Evolutionary conservation across 2,113 vertebrate genomes (phyloP), one percentile per base, ranked within the genome.

Genomic region (Lota lota): DNA sequence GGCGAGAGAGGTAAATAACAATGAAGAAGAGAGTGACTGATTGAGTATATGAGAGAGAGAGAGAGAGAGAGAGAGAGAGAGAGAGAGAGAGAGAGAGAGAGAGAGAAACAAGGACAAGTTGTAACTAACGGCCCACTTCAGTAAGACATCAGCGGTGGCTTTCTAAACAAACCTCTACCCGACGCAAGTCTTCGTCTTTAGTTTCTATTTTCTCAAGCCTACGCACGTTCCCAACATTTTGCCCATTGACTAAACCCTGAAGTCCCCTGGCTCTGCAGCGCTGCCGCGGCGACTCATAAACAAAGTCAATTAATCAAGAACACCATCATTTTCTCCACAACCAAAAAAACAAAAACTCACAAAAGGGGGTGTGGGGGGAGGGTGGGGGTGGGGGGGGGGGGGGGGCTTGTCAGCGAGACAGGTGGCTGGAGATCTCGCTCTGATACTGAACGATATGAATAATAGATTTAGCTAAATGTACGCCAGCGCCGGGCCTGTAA

Each of bases 401-500:
- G 3, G 53, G 16, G 96, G 97, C 96, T 98, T 96, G 96, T 99
- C 96, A 96, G 96, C 94, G 94, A 97, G 97, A 98, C 97, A 99
- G 97, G 97, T 99, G 97, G 97, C 95, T 95, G 94, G 96, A 98
- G 97, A 99, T 99, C 96, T 97, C 95, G 95, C 96, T 95, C 95
- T 96, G 96, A 97, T 98, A 98, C 96, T 96, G 96, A 97, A 96
- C 94, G 95, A 98, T 98, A 98, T 99, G 96, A 99, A 99, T 99
- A 98, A 98, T 99, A 99, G 96, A 98, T 99, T 98, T 95, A 97
- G 95, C 95, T 97, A 98, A 98, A 97, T 97, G 95, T 97, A 95
- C 96, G 97, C 97, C 97, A 99, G 96, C 94, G 96, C 95, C 95
- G 94, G 94, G 95, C 94, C 95, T 95, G 97, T 99, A 99, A 99